Conservation (phyloP, 2,888 invertebrate species). For the Scaeva pyrastri region DNA sequence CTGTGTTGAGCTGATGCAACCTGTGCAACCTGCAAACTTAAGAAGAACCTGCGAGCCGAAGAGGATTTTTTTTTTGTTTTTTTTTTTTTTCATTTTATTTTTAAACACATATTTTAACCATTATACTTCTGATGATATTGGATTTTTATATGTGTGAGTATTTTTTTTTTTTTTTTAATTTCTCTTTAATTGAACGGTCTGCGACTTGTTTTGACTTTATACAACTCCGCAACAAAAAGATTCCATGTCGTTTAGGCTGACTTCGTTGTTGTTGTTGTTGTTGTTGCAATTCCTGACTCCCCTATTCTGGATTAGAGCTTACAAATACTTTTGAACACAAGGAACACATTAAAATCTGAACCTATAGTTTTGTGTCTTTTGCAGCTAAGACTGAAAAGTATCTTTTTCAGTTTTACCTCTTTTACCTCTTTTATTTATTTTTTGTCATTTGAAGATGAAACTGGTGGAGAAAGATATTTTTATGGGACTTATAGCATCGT, state of each 20-base stretch:
- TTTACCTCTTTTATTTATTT: not conserved
- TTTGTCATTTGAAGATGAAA: conserved; percentile 13
- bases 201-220: conserved; percentile 28
- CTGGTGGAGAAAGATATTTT: conserved; percentile 28
- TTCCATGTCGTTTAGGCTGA: conserved; percentile 6
- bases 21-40: not conserved
- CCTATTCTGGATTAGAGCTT: not conserved
- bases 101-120: conserved; percentile 18
- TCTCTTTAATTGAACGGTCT: conserved; percentile 21
- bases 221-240: conserved; percentile 27
- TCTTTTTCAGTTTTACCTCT: not conserved
- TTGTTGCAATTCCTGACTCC: not conserved
- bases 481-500: conserved; percentile 9
- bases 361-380: conserved; percentile 2
- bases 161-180: not conserved
- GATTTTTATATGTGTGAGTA: not conserved
- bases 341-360: conserved; percentile 22
- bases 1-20: not conserved
- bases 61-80: not conserved
- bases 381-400: not conserved
- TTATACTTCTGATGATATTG: conserved; percentile 17
- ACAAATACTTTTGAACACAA: conserved; percentile 5
- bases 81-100: conserved; percentile 6
- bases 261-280: not conserved
- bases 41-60: conserved; percentile 15